Evolutionary conservation across 2,113 vertebrate species (phyloP), one percentile per base, ranked within the genome.

Genomic region (Danionella cerebrum): DNA sequence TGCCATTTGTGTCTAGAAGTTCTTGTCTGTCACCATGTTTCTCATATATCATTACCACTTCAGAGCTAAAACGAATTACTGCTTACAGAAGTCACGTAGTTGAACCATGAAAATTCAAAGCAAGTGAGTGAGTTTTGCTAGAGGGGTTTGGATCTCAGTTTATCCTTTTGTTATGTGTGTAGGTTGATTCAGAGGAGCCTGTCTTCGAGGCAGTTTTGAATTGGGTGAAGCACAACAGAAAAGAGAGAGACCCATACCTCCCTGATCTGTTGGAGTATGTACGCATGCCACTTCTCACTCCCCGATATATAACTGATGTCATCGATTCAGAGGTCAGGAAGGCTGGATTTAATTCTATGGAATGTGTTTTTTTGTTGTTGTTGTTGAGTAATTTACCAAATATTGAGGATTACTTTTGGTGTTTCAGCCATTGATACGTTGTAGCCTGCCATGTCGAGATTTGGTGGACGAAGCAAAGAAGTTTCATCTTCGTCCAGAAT

Each of bases 381-480:
- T n/a, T n/a, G n/a, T n/a, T n/a, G n/a, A n/a, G n/a, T n/a, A n/a
- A n/a, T n/a, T n/a, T n/a, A n/a, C n/a, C 25, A 2, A 11, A 14
- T 2, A 22, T 58, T 25, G 38, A 42, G 6, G 35, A 12, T 25
- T 62, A 4, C 16, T 1, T 59, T 35, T 69, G 10, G 16, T 62
- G 27, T 51, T 84, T 81, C 72, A 98, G 96, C 93, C 96, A 60
- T 89, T 98, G 25, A 94, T 99, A 66, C 92, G 91, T 50, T 95
- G 94, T 76, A 99, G 95, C 69, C 86, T 99, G 76, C 93, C 94
- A 18, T 98, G 94, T 84, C 91, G 96, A 84, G 96, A 99, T 82
- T 91, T 98, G 0, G 96, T 99, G 1, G 96, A 99, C 1, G 96
- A 99, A 87, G 96, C 96, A 29, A 99, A 99, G 89, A 99, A 98